Percentiles rank a stretch among this genome's conserved stretches.
Conservation (phyloP, 2,113 vertebrate genomes). For the Tachuris rubrigastra region DNA sequence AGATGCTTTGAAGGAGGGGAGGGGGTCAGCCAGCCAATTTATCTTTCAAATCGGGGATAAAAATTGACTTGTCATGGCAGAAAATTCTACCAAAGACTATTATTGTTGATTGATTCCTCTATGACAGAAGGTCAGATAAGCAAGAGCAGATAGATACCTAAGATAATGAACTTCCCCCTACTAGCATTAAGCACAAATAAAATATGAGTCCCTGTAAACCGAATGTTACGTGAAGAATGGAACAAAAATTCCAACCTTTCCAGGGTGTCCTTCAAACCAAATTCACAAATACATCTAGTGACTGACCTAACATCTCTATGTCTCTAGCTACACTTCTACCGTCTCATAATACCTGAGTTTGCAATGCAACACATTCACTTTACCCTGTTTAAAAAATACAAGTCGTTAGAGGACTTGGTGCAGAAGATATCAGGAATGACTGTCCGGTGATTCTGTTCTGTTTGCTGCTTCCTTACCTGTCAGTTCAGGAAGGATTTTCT, state of each 20-base stretch:
- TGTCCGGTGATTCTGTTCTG: constrained; percentile 42
- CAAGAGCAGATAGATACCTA: constrained; percentile 56
- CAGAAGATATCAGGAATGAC: constrained; percentile 78
- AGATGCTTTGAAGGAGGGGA: constrained; percentile 36
- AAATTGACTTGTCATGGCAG: constrained; percentile 63
- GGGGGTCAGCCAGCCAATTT: constrained; percentile 43
- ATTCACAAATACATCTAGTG: constrained; percentile 82
- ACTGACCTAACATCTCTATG: constrained; percentile 82
- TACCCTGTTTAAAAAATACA: constrained; percentile 94
- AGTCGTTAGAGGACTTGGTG: constrained; percentile 82
- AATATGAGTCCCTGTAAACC: constrained; percentile 72
- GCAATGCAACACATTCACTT: constrained; percentile 89
- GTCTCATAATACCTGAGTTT: constrained; percentile 87
- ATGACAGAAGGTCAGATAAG: constrained; percentile 65
- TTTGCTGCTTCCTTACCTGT: constrained; percentile 48
- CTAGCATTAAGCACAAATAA: constrained; percentile 72
- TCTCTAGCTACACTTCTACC: constrained; percentile 79
- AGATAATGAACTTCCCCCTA: constrained; percentile 62
- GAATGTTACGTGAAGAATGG: constrained; percentile 66
- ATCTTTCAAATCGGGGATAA: constrained; percentile 57
- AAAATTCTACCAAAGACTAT: constrained; percentile 61
- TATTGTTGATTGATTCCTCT: constrained; percentile 61
- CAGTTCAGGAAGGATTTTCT: constrained; percentile 49
- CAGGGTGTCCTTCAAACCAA: constrained; percentile 82
- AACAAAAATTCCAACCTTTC: constrained; percentile 71